Percentiles rank a stretch among this genome's conserved stretches.
Conservation (phyloP, 2,113 vertebrate genomes). For the Cepphus grylle region DNA sequence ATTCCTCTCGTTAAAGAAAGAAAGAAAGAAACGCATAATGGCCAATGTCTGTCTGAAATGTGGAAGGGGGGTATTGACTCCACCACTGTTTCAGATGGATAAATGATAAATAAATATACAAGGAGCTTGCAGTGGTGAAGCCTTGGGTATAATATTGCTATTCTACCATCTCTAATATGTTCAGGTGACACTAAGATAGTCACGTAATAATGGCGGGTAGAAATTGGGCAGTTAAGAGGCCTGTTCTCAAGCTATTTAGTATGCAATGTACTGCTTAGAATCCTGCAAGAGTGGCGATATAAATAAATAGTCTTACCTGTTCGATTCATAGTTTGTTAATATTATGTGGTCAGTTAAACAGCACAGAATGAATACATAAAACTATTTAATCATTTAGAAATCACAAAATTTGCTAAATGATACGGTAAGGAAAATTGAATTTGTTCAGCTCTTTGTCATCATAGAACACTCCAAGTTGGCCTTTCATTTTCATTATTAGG, state of each 20-base stretch:
- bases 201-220: rapidly evolving
- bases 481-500: neutral
- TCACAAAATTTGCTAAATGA: neutral
- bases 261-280: neutral
- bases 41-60: neutral
- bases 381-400: slow-evolving; percentile 9
- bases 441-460: neutral
- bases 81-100: neutral
- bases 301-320: neutral
- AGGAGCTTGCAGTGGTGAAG: neutral
- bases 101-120: neutral
- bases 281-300: neutral
- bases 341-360: neutral
- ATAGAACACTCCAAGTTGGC: neutral
- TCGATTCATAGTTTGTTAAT: neutral
- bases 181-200: neutral
- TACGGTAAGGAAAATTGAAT: neutral
- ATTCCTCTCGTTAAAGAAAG: neutral
- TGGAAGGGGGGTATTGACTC: neutral
- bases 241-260: neutral
- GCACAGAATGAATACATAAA: neutral
- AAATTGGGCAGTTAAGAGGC: neutral
- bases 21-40: neutral
- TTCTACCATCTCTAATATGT: neutral
- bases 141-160: neutral